Percentiles rank a stretch among this genome's conserved stretches.
Evolutionary conservation across 1,140 invertebrate genomes (phyloP).

Genomic region (Acyrthosiphon pisum): DNA sequence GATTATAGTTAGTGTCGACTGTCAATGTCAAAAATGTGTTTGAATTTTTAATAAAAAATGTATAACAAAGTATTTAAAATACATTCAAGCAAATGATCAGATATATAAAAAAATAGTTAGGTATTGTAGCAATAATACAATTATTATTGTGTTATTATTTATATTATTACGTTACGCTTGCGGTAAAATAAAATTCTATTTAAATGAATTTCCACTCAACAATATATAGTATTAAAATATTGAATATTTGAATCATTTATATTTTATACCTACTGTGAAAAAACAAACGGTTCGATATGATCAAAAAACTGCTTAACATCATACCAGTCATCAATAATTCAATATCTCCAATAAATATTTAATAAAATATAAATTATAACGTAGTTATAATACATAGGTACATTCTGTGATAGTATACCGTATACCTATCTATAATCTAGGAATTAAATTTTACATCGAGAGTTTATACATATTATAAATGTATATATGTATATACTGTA

Average conservation of each 20-base stretch:
- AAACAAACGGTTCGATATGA: not conserved
- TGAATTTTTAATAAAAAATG: no score
- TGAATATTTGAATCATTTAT: not conserved
- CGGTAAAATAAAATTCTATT: not conserved
- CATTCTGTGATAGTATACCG: not conserved
- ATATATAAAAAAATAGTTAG: no score
- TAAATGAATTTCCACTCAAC: not conserved
- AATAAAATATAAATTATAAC: not conserved
- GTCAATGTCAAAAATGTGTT: no score
- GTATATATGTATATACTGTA: no score
- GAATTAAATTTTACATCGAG: not conserved
- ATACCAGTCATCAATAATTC: not conserved
- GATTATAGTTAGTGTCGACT: not conserved
- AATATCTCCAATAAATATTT: not conserved
- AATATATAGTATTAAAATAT: not conserved
- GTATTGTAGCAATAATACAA: no score
- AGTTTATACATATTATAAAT: no score
- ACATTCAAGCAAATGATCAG: no score
- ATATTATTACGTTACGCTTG: no score
- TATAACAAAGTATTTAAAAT: no score
- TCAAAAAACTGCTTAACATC: not conserved
- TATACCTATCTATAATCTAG: not conserved
- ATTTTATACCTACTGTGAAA: not conserved
- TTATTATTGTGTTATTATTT: no score
- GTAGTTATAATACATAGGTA: not conserved